Percentiles rank a stretch among this genome's conserved stretches.
Evolutionary conservation across 2,113 vertebrate species (phyloP).

Genomic region (Paracanthobrama guichenoti): DNA sequence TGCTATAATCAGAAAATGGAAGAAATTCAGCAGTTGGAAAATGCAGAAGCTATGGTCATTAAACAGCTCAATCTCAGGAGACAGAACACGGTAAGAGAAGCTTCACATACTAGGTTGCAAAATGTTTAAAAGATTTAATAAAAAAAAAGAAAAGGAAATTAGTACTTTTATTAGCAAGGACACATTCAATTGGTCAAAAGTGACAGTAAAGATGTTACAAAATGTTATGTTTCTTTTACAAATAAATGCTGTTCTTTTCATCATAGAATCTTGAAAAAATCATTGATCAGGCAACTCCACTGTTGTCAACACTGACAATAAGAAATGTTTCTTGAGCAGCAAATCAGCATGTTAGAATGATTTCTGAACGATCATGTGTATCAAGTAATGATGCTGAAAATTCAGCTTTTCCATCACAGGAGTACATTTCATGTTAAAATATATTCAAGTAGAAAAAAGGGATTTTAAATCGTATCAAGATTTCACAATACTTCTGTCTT

Average conservation of each 20-base stretch:
- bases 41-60: slow-evolving; percentile 83
- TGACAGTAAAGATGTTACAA: neutral
- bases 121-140: neutral
- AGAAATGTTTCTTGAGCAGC: neutral
- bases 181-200: neutral
- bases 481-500: too few species aligned
- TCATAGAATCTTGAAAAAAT: neutral
- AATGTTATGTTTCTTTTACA: neutral
- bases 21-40: slow-evolving; percentile 89
- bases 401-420: neutral
- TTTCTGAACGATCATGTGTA: neutral
- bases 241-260: neutral
- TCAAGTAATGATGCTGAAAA: neutral
- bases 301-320: neutral
- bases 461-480: neutral
- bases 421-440: neutral
- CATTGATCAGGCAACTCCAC: too few species aligned
- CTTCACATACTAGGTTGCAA: neutral
- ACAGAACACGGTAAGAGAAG: slow-evolving; percentile 81
- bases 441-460: neutral
- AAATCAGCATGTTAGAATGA: neutral
- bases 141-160: neutral
- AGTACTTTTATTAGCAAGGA: too few species aligned
- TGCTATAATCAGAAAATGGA: slow-evolving; percentile 93
- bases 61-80: slow-evolving; percentile 84